These are phyloP conservation scores for Brachypterus glaber DNA, from an alignment of 2,888 invertebrate genomes.

Conservation along the genomic window DNA sequence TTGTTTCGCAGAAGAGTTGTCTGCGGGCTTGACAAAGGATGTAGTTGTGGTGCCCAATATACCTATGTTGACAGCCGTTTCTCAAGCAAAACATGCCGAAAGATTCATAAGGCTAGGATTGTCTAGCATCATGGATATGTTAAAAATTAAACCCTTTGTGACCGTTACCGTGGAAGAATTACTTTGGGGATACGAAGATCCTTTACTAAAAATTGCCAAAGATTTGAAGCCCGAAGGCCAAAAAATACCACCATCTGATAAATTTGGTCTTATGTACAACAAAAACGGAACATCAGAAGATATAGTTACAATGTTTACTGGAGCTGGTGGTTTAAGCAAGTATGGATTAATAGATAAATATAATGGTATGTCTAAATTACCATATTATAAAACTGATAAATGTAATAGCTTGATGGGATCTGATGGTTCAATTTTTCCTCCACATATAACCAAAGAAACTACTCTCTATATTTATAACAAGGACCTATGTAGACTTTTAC, in stretches of 20 bases:
- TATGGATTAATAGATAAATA: slow-evolving; percentile 71
- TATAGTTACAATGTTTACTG: slow-evolving; percentile 69
- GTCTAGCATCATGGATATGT: slow-evolving; percentile 86
- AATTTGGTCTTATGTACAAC: slow-evolving; percentile 84
- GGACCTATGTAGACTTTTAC: slow-evolving; percentile 76
- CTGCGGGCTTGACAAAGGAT: slow-evolving; percentile 73
- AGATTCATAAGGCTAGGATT: slow-evolving; percentile 75
- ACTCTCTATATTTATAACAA: slow-evolving; percentile 75
- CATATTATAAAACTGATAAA: slow-evolving; percentile 67
- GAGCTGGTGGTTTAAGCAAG: slow-evolving; percentile 58
- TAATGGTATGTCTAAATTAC: slow-evolving; percentile 59
- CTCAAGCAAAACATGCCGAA: slow-evolving; percentile 81
- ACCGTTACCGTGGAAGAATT: slow-evolving; percentile 80
- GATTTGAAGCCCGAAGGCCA: slow-evolving; percentile 86
- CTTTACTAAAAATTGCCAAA: slow-evolving; percentile 77
- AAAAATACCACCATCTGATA: slow-evolving; percentile 80
- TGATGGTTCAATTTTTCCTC: slow-evolving; percentile 87
- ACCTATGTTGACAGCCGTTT: slow-evolving; percentile 82
- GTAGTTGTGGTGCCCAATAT: slow-evolving; percentile 85
- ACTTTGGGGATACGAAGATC: slow-evolving; percentile 88
- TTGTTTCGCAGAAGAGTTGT: slow-evolving; percentile 65
- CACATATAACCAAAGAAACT: slow-evolving; percentile 68
- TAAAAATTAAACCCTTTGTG: slow-evolving; percentile 85
- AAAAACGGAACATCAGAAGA: slow-evolving; percentile 71
- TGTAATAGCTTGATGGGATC: slow-evolving; percentile 78